These are phyloP conservation scores for Virgularia gustaviana DNA, from an alignment of 92 coral and sea anemone genomes.

Conservation along the genomic window DNA sequence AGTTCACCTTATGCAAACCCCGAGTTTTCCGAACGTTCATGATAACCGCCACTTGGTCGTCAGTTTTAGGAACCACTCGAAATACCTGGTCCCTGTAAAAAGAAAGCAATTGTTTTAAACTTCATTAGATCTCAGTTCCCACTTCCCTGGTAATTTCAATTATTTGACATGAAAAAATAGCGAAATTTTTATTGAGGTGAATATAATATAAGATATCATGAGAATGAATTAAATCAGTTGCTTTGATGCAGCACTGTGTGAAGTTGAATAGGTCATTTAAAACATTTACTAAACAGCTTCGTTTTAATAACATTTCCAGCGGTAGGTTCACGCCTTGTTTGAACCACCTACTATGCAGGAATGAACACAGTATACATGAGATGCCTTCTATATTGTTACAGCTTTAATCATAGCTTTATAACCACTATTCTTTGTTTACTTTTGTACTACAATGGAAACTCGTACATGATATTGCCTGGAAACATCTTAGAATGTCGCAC, in stretches of 20 bases:
- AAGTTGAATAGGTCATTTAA: conserved; percentile 2
- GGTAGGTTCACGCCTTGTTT: not conserved
- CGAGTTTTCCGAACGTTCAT: not conserved
- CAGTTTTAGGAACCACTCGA: conserved; percentile 30
- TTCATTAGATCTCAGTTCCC: not conserved
- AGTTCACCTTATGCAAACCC: conserved; percentile 28
- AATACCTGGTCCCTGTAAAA: conserved; percentile 41
- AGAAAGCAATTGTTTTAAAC: not conserved
- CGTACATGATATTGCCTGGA: too few species aligned
- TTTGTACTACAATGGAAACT: not conserved
- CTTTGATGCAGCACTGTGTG: too few species aligned
- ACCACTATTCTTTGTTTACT: not conserved
- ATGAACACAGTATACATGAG: too few species aligned
- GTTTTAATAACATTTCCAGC: conserved; percentile 11
- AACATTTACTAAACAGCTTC: not conserved
- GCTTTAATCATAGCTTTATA: not conserved
- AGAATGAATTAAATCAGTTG: too few species aligned
- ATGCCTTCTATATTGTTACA: too few species aligned
- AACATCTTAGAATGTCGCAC: too few species aligned
- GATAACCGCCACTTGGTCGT: conserved; percentile 28
- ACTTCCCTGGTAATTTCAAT: too few species aligned
- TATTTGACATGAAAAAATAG: too few species aligned
- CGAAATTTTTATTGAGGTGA: too few species aligned
- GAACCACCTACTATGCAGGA: not conserved
- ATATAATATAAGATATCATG: too few species aligned